phyloP scores from a whole-genome alignment of 2,888 invertebrate genomes.

The Prenolepis imparis region DNA sequence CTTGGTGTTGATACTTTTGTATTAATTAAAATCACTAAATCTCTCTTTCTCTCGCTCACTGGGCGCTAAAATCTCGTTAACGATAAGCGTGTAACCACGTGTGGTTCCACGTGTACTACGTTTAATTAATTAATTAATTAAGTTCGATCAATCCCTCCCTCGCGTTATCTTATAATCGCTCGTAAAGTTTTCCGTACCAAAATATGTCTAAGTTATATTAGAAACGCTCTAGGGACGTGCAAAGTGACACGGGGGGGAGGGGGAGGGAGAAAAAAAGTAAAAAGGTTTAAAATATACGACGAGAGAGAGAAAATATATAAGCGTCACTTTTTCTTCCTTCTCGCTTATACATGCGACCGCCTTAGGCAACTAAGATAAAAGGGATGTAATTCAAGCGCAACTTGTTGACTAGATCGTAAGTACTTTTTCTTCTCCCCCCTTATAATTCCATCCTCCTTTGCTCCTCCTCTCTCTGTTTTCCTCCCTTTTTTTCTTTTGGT shows the following conservation, averaged over 20 bases:
- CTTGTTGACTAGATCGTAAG: constrained; percentile 67
- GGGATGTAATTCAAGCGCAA: constrained; percentile 66
- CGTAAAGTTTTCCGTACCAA: constrained; percentile 72
- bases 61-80: constrained; percentile 5
- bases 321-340: constrained; percentile 20
- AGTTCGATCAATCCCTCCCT: constrained; percentile 42
- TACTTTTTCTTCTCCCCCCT: constrained; percentile 43
- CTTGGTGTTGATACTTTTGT: constrained; percentile 51
- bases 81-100: constrained; percentile 5
- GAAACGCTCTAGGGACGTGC: constrained; percentile 57
- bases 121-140: constrained; percentile 37
- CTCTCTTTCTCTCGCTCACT: constrained; percentile 33
- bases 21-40: constrained; percentile 64
- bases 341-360: constrained; percentile 51
- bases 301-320: constrained; percentile 54
- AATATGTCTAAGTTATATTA: constrained; percentile 73
- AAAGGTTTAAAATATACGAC: constrained; percentile 41
- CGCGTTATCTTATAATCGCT: constrained; percentile 52
- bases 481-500: constrained; percentile 2
- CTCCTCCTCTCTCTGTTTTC: background rate
- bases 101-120: background rate
- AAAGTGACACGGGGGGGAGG: background rate
- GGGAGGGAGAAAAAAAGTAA: constrained; percentile 42
- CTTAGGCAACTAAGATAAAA: constrained; percentile 68
- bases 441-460: constrained; percentile 19